Conservation (phyloP, 2,888 invertebrate genomes). For the Pantelozetes paolii region DNA sequence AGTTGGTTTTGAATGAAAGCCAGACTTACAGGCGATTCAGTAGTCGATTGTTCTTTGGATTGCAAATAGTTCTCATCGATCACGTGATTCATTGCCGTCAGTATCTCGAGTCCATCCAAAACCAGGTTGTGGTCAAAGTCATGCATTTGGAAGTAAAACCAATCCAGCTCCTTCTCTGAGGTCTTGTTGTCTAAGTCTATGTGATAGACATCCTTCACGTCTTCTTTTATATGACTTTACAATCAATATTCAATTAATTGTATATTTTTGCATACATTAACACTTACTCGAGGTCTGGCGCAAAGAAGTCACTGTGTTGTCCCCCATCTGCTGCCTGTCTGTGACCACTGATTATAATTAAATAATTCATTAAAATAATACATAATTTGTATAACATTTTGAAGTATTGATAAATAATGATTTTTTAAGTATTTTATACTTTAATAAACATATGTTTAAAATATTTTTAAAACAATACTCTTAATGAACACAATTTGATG, state of each 20-base stretch:
- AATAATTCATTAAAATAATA: too few relatives aligned
- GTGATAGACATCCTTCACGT: constrained; percentile 38
- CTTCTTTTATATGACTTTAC: constrained; percentile 35
- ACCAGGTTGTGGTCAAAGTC: constrained; percentile 39
- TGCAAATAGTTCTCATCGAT: constrained; percentile 12
- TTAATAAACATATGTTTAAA: too few relatives aligned
- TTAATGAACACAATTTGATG: too few relatives aligned
- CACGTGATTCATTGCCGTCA: constrained; percentile 39
- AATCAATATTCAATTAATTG: not conserved
- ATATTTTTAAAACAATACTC: too few relatives aligned
- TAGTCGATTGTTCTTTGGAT: not conserved
- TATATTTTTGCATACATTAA: not conserved
- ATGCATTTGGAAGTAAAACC: constrained; percentile 40
- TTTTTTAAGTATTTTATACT: too few relatives aligned
- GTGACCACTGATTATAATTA: too few relatives aligned
- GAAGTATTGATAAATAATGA: too few relatives aligned
- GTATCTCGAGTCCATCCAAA: constrained; percentile 40
- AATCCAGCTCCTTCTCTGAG: constrained; percentile 31
- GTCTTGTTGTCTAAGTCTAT: constrained; percentile 33
- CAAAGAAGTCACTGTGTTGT: not conserved
- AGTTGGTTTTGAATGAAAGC: too few relatives aligned
- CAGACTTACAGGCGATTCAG: not conserved
- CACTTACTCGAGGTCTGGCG: constrained; percentile 14
- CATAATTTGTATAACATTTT: too few relatives aligned
- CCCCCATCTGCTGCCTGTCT: too few relatives aligned